Base-by-base conservation (phyloP, 2,113 vertebrate genomes). In the Syngnathus scovelli region DNA sequence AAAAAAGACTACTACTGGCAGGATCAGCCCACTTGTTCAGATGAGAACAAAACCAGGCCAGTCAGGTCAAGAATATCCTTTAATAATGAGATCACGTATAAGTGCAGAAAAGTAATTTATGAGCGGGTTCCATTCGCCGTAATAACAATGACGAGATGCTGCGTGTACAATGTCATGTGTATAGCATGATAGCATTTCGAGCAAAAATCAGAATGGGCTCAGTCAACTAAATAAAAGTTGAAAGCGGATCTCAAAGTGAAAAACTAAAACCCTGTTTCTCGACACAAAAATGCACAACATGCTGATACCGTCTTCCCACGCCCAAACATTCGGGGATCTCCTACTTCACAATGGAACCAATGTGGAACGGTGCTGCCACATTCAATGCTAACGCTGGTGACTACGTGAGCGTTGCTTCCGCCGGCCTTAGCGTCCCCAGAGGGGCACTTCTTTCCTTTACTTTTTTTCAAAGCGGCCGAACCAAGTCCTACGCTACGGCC, bases 61-160 rank as follows among this genome's bases (percentile, higher is more conserved):
- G 13, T n/a, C 19, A 13, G 60, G 92, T 86, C 91, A 93, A 94
- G 93, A 93, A 90, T 95, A 96, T 94, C 92, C 90, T 99, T 98
- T 99, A 98, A 95, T 97, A 95, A 94, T 94, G 94, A 93, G 90
- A 92, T 33, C 27, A 33, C 27, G 27, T 93, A 95, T 93, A 94
- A 96, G 94, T 97, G 94, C 95, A 94, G 95, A 93, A 94, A 98
- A 94, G 27, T 95, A 81, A 94, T 93, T 94, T 92, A 89, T 93
- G 93, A 94, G 89, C 83, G 91, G 93, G 92, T 52, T 94, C 91
- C 92, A 92, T 89, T 92, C 94, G 91, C 92, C 92, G 90, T 93
- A 90, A 94, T 90, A 93, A 91, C 89, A 89, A 89, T 83, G 78
- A 85, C 7, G 79, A 23, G 11, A 55, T 11, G 11, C 27, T 33